Evolutionary conservation across 2,888 invertebrate species (phyloP), one percentile per base, ranked within the genome.

Genomic region (Amaurobius ferox): DNA sequence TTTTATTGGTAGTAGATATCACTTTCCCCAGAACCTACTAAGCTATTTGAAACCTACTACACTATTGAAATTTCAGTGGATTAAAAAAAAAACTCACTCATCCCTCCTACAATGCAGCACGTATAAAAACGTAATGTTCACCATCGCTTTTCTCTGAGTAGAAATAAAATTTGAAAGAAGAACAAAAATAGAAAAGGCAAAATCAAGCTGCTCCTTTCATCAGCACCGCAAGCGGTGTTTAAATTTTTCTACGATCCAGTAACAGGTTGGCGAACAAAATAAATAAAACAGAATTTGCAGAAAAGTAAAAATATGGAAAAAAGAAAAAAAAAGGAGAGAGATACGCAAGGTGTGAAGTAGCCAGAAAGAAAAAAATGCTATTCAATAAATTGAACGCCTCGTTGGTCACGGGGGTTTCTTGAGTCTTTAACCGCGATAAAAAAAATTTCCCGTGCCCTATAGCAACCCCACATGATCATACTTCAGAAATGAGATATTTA

Each of bases 341-440:
- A 35, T 61, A 30, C 30, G 44, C 28, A 66, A 40, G 29, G 32
- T 35, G 35, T 64, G 30, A 44, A 64, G 35, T 48, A 66, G 71
- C 16, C 30, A 71, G 44, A 44, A 70, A 76, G n/a, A n/a, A n/a
- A 40, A 48, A 73, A 73, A 78, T 62, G 40, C 85, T 73, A 86
- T 79, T 86, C 85, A 79, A 79, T 86, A 86, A 86, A 86, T 86
- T 79, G 85, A 86, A 77, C 85, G 85, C 44, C 26, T 86, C 55
- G 85, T 79, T 79, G 79, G 79, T 79, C 79, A 73, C 26, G 61
- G 28, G 64, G 71, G 35, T 23, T 71, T 71, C 44, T 77, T 72
- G 48, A 71, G 77, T 85, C 83, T 77, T 85, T 85, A 85, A 85
- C 83, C 83, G 30, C 77, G 44, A 70, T 9, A 44, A 44, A 44